phyloP scores from a whole-genome alignment of 2,797 vertebrate genomes.

The Gymnothorax javanicus region DNA sequence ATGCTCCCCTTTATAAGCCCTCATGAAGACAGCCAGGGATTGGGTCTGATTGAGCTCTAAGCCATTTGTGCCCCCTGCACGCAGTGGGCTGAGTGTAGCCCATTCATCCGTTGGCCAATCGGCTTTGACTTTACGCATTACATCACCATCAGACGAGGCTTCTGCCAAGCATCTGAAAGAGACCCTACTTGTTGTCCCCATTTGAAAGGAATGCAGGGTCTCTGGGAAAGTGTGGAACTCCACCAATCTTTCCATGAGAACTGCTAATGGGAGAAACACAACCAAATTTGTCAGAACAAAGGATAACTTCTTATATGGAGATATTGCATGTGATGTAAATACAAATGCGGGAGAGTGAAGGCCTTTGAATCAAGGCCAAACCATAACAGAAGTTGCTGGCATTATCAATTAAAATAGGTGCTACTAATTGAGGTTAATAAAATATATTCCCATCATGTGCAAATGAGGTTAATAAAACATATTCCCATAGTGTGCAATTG shows the following conservation, averaged over 20 bases:
- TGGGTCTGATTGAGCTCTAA: slow-evolving; percentile 64
- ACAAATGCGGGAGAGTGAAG: slow-evolving; percentile 11
- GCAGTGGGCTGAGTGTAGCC: slow-evolving; percentile 76
- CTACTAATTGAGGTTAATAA: slow-evolving; percentile 12
- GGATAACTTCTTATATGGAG: slow-evolving; percentile 6
- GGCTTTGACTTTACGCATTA: slow-evolving; percentile 52
- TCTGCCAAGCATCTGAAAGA: slow-evolving; percentile 54
- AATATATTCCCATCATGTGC: slow-evolving; percentile 19
- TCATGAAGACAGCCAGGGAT: slow-evolving; percentile 63
- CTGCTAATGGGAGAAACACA: slow-evolving; percentile 33
- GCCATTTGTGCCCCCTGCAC: slow-evolving; percentile 61
- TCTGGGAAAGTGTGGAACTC: slow-evolving; percentile 66
- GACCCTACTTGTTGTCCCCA: slow-evolving; percentile 58
- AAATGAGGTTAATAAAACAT: slow-evolving; percentile 11
- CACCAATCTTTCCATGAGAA: slow-evolving; percentile 57
- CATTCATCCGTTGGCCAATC: slow-evolving; percentile 76
- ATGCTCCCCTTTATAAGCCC: slow-evolving; percentile 64
- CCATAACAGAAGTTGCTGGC: neutral
- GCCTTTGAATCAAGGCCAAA: slow-evolving; percentile 13
- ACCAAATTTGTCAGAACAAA: slow-evolving; percentile 29
- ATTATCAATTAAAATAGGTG: slow-evolving; percentile 30
- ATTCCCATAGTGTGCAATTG: slow-evolving; percentile 15
- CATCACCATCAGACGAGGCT: slow-evolving; percentile 73
- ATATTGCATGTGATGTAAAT: slow-evolving; percentile 21
- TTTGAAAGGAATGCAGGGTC: slow-evolving; percentile 61